Evolutionary conservation across 2,888 invertebrate species (phyloP), one percentile per base, ranked within the genome.

Genomic region (Pimpla rufipes): DNA sequence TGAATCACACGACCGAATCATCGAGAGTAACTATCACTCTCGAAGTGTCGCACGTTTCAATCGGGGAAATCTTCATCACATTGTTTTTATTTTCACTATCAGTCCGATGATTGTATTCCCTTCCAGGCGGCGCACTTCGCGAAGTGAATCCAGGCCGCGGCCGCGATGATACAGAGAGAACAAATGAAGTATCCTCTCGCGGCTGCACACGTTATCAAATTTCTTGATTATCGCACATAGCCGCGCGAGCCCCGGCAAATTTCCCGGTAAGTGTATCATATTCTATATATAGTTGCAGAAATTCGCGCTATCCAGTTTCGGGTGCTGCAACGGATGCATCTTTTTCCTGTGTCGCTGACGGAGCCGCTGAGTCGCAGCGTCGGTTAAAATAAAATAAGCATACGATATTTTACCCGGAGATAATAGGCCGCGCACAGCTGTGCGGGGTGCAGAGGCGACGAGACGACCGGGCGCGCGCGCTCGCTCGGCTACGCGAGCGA

Each of bases 301-400:
- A 55, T 45, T 35, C 23, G 45, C 45, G 21, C 59, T 11, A 71
- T 45, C 42, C 7, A 21, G 16, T n/a, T 45, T 45, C 18, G 71
- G 71, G 23, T 35, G n/a, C n/a, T n/a, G n/a, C n/a, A n/a, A n/a
- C n/a, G 45, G 16, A 57, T 45, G 35, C 18, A 55, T 73, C 57
- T 45, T 73, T 16, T 73, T 59, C 23, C 42, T 42, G 45, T 45
- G 37, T 62, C 37, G 62, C 62, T 62, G 62, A 37, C 40, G 62
- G 2, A 37, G 1, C 45, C 6, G 59, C 71, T 35, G 57, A 59
- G 11, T 57, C 6, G 59, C 71, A 18, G 57, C 45, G 11, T 57
- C 35, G 45, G 42, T 73, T 29, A 23, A 57, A 55, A 11, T 45
- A 57, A 42, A 29, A 42, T 55, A 57, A 71, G 57, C 42, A 40